phyloP scores from a whole-genome alignment of 1,140 invertebrate species.

The Mizuhopecten yessoensis region DNA sequence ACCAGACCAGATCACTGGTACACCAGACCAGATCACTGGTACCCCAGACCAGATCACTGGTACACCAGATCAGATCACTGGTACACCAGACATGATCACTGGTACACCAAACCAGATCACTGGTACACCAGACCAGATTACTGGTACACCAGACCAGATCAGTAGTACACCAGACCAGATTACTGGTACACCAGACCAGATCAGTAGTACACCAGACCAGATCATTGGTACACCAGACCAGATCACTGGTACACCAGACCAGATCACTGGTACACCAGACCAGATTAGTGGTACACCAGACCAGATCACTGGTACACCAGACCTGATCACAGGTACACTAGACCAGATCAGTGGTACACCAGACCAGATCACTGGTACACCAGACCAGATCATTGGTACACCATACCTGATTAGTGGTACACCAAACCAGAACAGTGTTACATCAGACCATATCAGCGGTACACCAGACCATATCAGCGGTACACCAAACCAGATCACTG shows the following conservation, averaged over 20 bases:
- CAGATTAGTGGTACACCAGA: not conserved
- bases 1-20: too few species aligned
- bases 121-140: not conserved
- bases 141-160: not conserved
- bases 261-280: not conserved
- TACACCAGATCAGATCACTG: not conserved
- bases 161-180: not conserved
- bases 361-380: not conserved
- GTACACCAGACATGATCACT: not conserved
- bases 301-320: not conserved
- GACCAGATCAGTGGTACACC: not conserved
- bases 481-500: not conserved
- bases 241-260: not conserved
- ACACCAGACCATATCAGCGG: not conserved
- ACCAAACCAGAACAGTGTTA: not conserved
- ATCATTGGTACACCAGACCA: not conserved
- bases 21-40: too few species aligned
- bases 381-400: not conserved
- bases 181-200: not conserved
- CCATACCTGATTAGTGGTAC: not conserved
- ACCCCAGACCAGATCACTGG: not conserved
- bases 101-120: not conserved
- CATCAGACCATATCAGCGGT: not conserved
- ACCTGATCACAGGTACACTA: not conserved
- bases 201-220: not conserved